Conservation (phyloP, 1,140 invertebrate species). For the Eriocheir sinensis region DNA sequence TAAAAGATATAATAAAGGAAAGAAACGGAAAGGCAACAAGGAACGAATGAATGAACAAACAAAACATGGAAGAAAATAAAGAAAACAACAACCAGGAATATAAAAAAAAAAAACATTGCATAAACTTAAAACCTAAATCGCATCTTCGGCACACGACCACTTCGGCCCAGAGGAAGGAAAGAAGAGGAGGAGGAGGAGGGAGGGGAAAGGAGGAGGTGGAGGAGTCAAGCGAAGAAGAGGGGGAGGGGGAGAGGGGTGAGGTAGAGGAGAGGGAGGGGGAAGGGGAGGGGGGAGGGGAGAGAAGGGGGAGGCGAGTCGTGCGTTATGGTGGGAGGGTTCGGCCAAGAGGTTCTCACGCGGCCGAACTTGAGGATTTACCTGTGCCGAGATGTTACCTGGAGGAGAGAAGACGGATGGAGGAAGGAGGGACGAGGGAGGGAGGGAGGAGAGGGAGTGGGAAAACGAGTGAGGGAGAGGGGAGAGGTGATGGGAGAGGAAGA, state of each 20-base stretch:
- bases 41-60: neutral
- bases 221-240: too few species aligned
- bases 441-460: too few species aligned
- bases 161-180: neutral
- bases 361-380: neutral
- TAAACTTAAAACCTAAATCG: neutral
- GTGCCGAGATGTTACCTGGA: neutral
- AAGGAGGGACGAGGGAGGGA: too few species aligned
- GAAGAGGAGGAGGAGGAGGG: neutral
- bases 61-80: neutral
- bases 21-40: neutral
- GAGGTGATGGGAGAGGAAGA: too few species aligned
- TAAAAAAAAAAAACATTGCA: neutral
- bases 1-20: neutral
- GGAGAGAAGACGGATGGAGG: neutral
- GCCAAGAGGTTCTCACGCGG: neutral
- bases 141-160: neutral
- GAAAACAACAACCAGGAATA: neutral
- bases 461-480: neutral
- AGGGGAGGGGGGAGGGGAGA: neutral
- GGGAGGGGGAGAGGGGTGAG: neutral
- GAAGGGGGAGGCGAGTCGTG: neutral
- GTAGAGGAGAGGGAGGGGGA: too few species aligned
- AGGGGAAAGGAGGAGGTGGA: neutral
- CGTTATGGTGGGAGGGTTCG: conserved; percentile 19